A percentile compares a stretch with the other conserved stretches of the same genome.
These are phyloP conservation scores for Daktulosphaira vitifoliae DNA, from an alignment of 1,140 invertebrate genomes.

Conservation along the genomic window DNA sequence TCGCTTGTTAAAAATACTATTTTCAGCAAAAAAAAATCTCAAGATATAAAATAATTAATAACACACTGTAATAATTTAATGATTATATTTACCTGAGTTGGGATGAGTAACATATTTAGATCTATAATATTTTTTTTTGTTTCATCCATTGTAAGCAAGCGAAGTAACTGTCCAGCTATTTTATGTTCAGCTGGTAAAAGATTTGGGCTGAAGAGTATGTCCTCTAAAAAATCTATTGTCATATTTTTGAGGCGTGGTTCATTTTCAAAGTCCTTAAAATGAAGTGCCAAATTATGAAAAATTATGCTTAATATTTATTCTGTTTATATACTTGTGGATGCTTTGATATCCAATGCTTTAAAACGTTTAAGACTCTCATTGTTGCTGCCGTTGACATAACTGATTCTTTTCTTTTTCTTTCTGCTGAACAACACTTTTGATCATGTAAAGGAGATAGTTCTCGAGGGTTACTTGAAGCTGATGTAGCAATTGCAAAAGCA, in stretches of 20 bases:
- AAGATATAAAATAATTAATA: no score
- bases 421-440: conserved; percentile 42
- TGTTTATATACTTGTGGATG: conserved; percentile 48
- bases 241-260: conserved; percentile 64
- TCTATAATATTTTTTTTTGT: conserved; percentile 53
- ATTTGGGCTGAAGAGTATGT: conserved; percentile 74
- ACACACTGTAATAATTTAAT: no score
- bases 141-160: conserved; percentile 68
- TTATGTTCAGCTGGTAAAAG: conserved; percentile 85
- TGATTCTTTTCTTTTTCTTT: conserved; percentile 61
- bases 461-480: conserved; percentile 71
- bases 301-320: background rate
- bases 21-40: no score
- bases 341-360: conserved; percentile 68
- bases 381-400: conserved; percentile 86
- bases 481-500: conserved; percentile 86
- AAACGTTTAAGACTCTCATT: conserved; percentile 83
- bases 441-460: conserved; percentile 45
- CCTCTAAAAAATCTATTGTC: conserved; percentile 80
- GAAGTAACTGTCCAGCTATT: conserved; percentile 69
- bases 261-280: conserved; percentile 68
- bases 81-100: conserved; percentile 66
- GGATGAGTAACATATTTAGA: conserved; percentile 59
- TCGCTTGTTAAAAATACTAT: no score
- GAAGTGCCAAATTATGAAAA: background rate